Evolutionary conservation across 1,140 invertebrate species (phyloP).

Genomic region (Batillaria attramentaria): DNA sequence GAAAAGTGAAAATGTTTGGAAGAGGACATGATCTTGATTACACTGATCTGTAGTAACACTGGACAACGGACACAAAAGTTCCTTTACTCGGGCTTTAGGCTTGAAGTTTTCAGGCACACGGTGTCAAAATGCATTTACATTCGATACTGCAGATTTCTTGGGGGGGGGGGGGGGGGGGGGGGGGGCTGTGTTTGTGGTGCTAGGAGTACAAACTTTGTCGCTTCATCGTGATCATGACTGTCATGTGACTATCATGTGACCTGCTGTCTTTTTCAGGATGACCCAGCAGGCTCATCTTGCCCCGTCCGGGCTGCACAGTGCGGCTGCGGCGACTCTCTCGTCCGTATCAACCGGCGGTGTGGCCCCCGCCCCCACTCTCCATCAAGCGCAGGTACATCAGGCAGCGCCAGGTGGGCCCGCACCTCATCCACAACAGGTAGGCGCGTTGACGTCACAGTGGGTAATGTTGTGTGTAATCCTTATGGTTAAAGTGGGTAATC

Average conservation of each 20-base stretch:
- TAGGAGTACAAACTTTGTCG: neutral
- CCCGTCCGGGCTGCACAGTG: conserved; percentile 10
- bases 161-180: no score
- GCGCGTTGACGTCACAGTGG: neutral
- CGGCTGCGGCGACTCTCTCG: conserved; percentile 20
- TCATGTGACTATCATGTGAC: neutral
- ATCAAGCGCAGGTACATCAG: conserved; percentile 10
- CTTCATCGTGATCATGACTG: neutral
- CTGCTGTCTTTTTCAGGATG: conserved; percentile 12
- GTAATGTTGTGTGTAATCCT: neutral
- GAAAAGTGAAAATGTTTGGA: neutral
- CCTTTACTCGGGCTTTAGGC: neutral
- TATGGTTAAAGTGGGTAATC: no score
- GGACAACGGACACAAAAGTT: neutral
- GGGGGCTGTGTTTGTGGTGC: no score
- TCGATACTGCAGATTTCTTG: no score
- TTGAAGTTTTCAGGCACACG: no score
- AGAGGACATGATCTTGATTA: neutral
- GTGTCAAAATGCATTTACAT: no score
- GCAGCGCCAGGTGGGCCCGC: neutral
- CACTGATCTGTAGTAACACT: neutral
- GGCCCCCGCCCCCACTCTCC: neutral
- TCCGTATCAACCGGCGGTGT: conserved; percentile 10
- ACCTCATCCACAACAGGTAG: neutral
- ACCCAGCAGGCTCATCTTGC: neutral